Conservation (phyloP, 2,113 vertebrate species). For the Lonchura striata region DNA sequence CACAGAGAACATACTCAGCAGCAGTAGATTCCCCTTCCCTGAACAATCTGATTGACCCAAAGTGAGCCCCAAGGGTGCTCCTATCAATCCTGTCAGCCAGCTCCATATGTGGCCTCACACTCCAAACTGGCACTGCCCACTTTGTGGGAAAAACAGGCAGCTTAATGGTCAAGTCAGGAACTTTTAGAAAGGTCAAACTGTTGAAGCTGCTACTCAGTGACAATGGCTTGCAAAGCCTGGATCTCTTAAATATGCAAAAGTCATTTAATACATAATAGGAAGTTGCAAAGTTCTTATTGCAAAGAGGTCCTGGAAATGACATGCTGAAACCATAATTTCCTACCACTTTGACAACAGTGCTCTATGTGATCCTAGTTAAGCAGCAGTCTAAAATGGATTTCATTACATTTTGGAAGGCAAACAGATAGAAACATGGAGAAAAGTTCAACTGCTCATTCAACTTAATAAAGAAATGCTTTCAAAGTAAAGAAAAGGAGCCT, state of each 20-base stretch:
- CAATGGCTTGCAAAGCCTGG: background rate
- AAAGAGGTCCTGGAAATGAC: background rate
- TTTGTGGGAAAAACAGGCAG: background rate
- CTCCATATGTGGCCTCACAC: background rate
- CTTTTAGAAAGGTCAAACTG: background rate
- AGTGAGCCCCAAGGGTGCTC: background rate
- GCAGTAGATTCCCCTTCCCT: background rate
- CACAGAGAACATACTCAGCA: background rate
- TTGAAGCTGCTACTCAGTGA: background rate
- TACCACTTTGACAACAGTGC: background rate
- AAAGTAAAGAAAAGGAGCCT: background rate
- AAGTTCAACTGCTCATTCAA: background rate
- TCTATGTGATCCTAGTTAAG: background rate
- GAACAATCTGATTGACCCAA: background rate
- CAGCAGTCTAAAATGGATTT: background rate
- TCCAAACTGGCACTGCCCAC: background rate
- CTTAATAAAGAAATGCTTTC: background rate
- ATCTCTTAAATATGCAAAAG: background rate
- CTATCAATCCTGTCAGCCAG: background rate
- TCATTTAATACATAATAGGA: background rate
- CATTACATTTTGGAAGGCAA: constrained; percentile 6
- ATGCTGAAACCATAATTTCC: background rate
- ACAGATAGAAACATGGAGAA: background rate
- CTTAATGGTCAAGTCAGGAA: background rate
- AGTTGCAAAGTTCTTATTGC: background rate